Base-by-base conservation (phyloP, 2,888 invertebrate species). In the Macaria notata region DNA sequence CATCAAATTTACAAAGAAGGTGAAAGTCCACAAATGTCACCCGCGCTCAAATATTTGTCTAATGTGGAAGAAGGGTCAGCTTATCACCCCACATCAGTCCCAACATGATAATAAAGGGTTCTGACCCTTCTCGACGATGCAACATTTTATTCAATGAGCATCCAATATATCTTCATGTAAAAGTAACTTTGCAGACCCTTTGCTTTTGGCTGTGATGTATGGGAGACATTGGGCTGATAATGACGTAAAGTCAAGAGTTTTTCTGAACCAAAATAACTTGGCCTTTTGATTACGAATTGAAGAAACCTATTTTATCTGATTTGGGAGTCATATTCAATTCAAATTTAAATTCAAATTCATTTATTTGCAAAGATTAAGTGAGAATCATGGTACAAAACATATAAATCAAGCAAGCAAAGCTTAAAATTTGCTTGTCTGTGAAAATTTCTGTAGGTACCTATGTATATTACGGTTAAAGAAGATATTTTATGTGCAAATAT, bases 141-240 rank as follows among this genome's bases (percentile, higher is more conserved):
- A 70, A 74, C 81, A 73, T 80, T 84, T 82, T 81, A 83, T 84
- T 83, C 83, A 84, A 84, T 84, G 79, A 78, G 78, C 75, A 78
- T 73, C 74, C 75, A 66, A 82, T 81, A 79, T 81, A 78, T 79
- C 73, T 74, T 60, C 56, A 55, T 55, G 65, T 48, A 61, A 66
- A 62, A 66, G 61, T 59, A 54, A 59, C 54, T 55, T 68, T 55
- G 42, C 57, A 49, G 38, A 48, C 50, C 53, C 41, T 59, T 58
- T 59, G 59, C 64, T 59, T 68, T 66, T 59, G 42, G 42, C 53
- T 31, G 43, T 43, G 44, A 59, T 51, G 54, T 59, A 48, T 58
- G 31, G 39, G 5, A 50, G 54, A 38, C 29, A 50, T 58, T 51
- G 6, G 19, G 6, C 30, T 43, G 46, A 45, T 45, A 33, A 31